Evolutionary conservation across 92 coral and sea anemone species (phyloP).

Genomic region (Galaxea fascicularis): DNA sequence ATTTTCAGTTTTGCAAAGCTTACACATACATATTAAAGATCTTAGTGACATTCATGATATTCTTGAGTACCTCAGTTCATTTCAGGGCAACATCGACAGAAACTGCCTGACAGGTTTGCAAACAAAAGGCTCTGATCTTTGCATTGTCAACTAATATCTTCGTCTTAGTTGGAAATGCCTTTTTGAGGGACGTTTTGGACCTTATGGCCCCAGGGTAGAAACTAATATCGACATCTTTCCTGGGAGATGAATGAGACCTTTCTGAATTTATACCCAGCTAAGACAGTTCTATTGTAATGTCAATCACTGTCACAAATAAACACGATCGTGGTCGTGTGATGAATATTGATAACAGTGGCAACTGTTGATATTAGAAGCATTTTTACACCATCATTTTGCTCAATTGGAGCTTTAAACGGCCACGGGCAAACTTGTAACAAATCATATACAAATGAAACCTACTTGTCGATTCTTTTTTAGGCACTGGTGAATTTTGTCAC

Average conservation of each 20-base stretch:
- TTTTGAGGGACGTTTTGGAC: not conserved
- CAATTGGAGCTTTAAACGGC: slow-evolving; percentile 3
- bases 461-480: not conserved
- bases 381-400: not conserved
- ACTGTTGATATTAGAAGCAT: slow-evolving; percentile 21
- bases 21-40: too few species aligned
- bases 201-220: slow-evolving; percentile 16
- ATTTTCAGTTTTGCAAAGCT: too few species aligned
- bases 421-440: slow-evolving; percentile 25
- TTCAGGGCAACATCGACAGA: too few species aligned
- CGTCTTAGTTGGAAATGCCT: not conserved
- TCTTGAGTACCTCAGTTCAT: too few species aligned
- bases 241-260: slow-evolving; percentile 8
- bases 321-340: not conserved
- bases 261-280: not conserved
- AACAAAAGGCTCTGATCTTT: too few species aligned
- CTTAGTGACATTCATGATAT: too few species aligned
- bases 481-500: not conserved
- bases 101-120: too few species aligned
- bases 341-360: slow-evolving; percentile 39
- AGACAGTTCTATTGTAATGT: not conserved
- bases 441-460: not conserved
- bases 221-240: slow-evolving; percentile 17
- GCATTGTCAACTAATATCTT: too few species aligned
- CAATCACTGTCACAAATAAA: slow-evolving; percentile 3